Base-by-base conservation (phyloP, 2,888 invertebrate genomes). In the Caenorhabditis sp. region DNA sequence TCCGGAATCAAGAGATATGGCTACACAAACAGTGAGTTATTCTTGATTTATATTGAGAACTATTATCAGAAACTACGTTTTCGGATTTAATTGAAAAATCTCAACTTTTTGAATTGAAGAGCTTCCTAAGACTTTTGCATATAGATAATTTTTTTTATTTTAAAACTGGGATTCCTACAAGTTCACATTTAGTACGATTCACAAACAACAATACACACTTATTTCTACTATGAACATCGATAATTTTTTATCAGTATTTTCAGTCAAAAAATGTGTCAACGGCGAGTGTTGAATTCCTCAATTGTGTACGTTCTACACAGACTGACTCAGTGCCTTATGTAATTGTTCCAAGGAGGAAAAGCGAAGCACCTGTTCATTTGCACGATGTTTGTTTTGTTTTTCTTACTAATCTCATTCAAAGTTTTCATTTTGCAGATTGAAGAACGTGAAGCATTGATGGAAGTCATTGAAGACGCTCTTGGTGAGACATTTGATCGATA, bases 401-500 rank as follows among this genome's bases (percentile, higher is more conserved):
- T 4, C 10, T 7, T 31, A 31, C 5, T 7, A 31, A 31, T 31
- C 31, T 31, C 5, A 10, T 31, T 58, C 23, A 36, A 7, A 25
- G 38, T 23, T 43, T 36, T 8, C 10, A 8, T 17, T 38, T 66
- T 71, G 1, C 68, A 84, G 86, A 66, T 76, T 17, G 78, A 80
- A 25, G 80, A 86, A 63, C 82, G 79, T 26, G 77, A 76, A 50
- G 83, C 82, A 26, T 67, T 86, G 56, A 63, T 85, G 59, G 82
- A 81, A 57, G 73, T 84, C 25, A 85, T 86, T 53, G 84, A 84
- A 57, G 81, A 78, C 54, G 86, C 86, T 5, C 76, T 86, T 10
- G 81, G 81, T 10, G 85, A 86, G 70, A 86, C 86, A 8, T 81
- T 86, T 58, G 86, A 86, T 67, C 70, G 78, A 23, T 82, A 86